Evolutionary conservation across 2,797 vertebrate species (phyloP), one percentile per base, ranked within the genome.

Genomic region (Neomorphus geoffroyi): DNA sequence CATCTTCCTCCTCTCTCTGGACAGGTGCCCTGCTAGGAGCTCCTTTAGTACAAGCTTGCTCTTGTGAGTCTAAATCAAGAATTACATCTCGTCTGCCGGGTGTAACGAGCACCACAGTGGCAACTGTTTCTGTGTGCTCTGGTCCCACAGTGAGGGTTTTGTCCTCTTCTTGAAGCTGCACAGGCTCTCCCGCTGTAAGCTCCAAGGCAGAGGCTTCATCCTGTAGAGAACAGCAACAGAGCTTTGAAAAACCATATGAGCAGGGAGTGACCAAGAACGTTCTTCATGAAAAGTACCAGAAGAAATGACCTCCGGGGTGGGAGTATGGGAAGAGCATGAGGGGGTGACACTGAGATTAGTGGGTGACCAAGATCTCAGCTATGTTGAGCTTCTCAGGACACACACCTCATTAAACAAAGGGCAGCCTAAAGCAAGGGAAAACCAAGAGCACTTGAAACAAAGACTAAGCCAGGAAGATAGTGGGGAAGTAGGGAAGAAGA

Each of bases 181-280:
- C 14, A 56, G 64, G 56, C 17, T 89, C 73, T 57, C 95, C 88
- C 85, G 33, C 74, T 78, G 11, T 18, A 85, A 73, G 58, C 14
- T 22, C 27, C 78, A 87, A 82, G 27, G 53, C 62, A 32, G 33
- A 64, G 7, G 54, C 48, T 85, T 61, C 81, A 56, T 77, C 61
- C 39, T 96, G 90, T 4, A 4, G 62, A 82, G 39, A 96, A 94
- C 66, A 37, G 12, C 33, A 95, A 88, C 19, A 94, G 22, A 70
- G 30, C 15, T 64, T 14, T 94, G 73, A 86, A 53, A 71, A 75
- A 32, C 3, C 2, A 19, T 65, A 56, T 0, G 2, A 70, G 23
- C 9, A 85, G 10, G 9, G 35, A 78, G 54, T 18, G 41, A 88
- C 10, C 30, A 87, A 39, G 7, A 72, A 60, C 4, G 4, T 21